Evolutionary conservation across 2,888 invertebrate genomes (phyloP).

Genomic region (Drosophila aldrichi): DNA sequence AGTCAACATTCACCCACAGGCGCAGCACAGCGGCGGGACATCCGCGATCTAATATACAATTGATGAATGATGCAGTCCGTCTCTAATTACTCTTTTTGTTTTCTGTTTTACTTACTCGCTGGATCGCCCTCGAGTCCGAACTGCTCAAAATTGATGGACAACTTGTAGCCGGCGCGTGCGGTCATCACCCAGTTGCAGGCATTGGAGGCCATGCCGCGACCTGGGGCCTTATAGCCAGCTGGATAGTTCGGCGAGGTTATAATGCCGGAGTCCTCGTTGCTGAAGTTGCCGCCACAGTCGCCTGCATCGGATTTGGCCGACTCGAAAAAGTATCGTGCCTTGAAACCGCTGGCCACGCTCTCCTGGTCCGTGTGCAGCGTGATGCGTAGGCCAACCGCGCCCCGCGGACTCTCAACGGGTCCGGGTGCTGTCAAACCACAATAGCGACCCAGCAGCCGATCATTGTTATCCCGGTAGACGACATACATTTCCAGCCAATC

Average conservation of each 20-base stretch:
- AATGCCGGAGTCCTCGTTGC: conserved; percentile 92
- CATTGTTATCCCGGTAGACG: conserved; percentile 92
- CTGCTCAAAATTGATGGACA: conserved; percentile 95
- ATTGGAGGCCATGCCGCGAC: conserved; percentile 91
- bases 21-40: conserved; percentile 96
- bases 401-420: conserved; percentile 96
- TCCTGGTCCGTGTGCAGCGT: conserved; percentile 95
- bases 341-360: conserved; percentile 97
- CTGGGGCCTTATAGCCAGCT: conserved; percentile 93
- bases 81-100: too few relatives aligned
- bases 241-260: conserved; percentile 97
- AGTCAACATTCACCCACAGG: conserved; percentile 91
- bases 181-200: conserved; percentile 99
- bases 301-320: conserved; percentile 94
- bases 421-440: conserved; percentile 97
- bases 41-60: conserved; percentile 89
- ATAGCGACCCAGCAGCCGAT: conserved; percentile 95
- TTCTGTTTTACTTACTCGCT: conserved; percentile 87
- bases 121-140: conserved; percentile 98
- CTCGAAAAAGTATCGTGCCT: conserved; percentile 97
- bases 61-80: background rate
- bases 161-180: conserved; percentile 93
- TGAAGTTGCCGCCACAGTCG: conserved; percentile 97
- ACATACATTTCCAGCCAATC: conserved; percentile 98
- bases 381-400: conserved; percentile 94